phyloP scores from a whole-genome alignment of 2,797 vertebrate genomes.

The Intellagama lesueurii region DNA sequence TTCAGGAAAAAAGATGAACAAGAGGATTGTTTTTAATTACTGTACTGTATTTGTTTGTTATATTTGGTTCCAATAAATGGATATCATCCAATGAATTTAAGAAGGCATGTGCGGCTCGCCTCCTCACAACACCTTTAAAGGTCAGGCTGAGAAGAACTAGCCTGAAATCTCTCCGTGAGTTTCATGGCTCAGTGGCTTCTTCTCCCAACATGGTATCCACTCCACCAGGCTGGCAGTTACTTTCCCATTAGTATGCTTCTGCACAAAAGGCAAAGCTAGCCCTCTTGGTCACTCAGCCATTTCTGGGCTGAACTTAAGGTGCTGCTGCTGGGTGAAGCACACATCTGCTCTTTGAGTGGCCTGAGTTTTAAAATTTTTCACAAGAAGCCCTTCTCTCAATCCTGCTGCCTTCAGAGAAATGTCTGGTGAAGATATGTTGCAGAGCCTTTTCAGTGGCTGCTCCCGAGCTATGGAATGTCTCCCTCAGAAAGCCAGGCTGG shows the following conservation, averaged over 20 bases:
- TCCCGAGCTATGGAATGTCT: neutral
- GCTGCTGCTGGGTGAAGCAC: too few species aligned
- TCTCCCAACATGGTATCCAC: neutral
- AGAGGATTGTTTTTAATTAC: neutral
- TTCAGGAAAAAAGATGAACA: neutral
- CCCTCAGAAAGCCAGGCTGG: too few species aligned
- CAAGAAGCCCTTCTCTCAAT: neutral
- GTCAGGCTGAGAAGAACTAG: neutral
- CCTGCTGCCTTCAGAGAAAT: neutral
- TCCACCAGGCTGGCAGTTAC: too few species aligned
- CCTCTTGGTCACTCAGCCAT: too few species aligned
- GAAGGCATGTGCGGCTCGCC: neutral
- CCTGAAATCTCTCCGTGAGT: neutral
- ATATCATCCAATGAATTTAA: neutral
- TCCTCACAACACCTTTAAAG: neutral
- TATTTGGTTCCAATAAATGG: neutral
- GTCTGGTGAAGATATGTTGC: too few species aligned
- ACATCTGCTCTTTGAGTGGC: too few species aligned
- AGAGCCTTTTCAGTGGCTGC: neutral
- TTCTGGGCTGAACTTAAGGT: too few species aligned
- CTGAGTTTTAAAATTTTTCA: too few species aligned
- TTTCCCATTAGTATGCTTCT: too few species aligned
- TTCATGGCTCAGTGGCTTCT: neutral
- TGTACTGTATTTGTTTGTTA: neutral
- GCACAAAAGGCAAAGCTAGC: too few species aligned